Evolutionary conservation across 2,113 vertebrate genomes (phyloP), one percentile per base, ranked within the genome.

Genomic region (Chloebia gouldiae): DNA sequence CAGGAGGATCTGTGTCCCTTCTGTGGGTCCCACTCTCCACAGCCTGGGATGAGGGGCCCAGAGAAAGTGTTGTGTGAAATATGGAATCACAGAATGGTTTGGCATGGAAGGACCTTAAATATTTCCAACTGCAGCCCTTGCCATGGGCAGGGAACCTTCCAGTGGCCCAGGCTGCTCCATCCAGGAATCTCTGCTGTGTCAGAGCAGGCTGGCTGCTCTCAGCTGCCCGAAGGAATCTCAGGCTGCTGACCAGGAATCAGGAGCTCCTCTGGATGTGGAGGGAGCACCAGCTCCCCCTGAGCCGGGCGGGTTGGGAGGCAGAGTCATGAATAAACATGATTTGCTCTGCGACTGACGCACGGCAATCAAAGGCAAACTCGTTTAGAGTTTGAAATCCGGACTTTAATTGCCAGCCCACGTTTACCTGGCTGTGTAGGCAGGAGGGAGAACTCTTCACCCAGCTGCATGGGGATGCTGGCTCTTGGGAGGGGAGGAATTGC

Each of bases 391-490:
- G 57, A 91, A 85, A 93, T 87, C 79, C 35, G 51, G 90, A 45
- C 87, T 77, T 86, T 91, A 96, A 92, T 94, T 95, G 89, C 27
- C 42, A 94, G 51, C 95, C 90, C 86, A 94, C 84, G 5, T 84
- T 77, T 92, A 53, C 63, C 94, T 86, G 72, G 18, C 64, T 51
- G 84, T 56, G 91, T 84, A 59, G 92, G 92, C 90, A 81, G 93
- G 37, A 86, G 73, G 95, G 90, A 95, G 93, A 91, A 81, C 92
- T 92, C 77, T 78, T 94, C 72, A 92, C 87, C 77, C 91, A 83
- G 91, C 80, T 92, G 71, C 82, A 4, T 23, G 54, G 44, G 76
- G 76, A 51, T 92, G 88, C 53, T 72, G 76, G 6, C 54, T 95
- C 61, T n/a, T 5, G 23, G 59, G 50, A 86, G 63, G 65, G 72